These are phyloP conservation scores for Clamator glandarius DNA, from an alignment of 2,797 vertebrate genomes.

Conservation along the genomic window DNA sequence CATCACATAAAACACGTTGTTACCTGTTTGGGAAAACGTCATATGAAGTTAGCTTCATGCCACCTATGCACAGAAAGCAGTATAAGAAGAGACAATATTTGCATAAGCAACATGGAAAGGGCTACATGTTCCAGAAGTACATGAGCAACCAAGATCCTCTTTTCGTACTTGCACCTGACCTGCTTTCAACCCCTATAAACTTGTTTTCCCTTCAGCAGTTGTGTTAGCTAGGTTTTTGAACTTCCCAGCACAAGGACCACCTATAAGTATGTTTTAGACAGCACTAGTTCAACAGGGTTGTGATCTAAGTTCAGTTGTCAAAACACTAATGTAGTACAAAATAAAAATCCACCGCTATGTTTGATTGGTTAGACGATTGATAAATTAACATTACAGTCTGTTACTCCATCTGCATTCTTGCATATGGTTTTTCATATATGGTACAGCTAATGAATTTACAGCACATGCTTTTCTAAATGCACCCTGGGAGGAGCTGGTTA, in stretches of 20 bases:
- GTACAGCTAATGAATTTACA: neutral
- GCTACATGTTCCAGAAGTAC: neutral
- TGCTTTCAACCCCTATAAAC: neutral
- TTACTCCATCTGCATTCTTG: constrained; percentile 35
- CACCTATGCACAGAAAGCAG: neutral
- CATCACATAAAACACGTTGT: neutral
- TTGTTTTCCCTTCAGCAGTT: neutral
- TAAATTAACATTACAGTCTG: constrained; percentile 6
- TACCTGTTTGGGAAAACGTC: neutral
- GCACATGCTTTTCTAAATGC: accelerated
- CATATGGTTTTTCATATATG: neutral
- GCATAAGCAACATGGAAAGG: neutral
- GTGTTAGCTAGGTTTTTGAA: neutral
- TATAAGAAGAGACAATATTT: neutral
- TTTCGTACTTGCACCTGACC: neutral
- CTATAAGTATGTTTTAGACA: neutral
- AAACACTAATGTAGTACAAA: neutral
- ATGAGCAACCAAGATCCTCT: neutral
- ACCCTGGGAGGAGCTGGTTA: accelerated
- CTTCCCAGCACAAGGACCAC: neutral
- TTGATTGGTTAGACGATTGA: neutral
- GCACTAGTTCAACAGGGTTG: neutral
- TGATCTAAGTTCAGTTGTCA: neutral
- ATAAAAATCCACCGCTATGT: neutral
- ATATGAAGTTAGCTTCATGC: neutral